phyloP scores from a whole-genome alignment of 2,797 vertebrate species.

The Sebastes cheni region DNA sequence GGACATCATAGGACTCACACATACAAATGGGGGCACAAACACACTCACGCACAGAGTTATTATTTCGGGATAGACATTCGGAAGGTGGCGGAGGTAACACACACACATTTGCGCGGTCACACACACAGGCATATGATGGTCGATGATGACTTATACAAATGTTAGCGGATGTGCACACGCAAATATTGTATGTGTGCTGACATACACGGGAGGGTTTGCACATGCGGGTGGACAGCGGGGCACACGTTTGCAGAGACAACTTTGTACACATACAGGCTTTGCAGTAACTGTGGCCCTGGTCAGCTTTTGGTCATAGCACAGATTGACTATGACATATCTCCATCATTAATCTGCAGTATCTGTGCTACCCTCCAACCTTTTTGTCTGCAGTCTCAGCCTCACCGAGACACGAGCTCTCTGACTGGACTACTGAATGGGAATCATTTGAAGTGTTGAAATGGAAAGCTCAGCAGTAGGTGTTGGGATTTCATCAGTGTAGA shows the following conservation, averaged over 20 bases:
- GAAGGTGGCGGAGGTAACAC: not conserved
- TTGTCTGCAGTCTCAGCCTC: slow-evolving; percentile 11
- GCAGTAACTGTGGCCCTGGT: slow-evolving; percentile 25
- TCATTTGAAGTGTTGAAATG: not conserved
- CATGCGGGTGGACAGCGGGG: not conserved
- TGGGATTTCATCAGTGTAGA: not conserved
- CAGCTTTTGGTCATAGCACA: slow-evolving; percentile 33
- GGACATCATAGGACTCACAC: slow-evolving; percentile 57
- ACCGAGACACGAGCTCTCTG: not conserved
- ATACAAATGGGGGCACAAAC: slow-evolving; percentile 19
- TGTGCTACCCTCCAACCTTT: slow-evolving; percentile 10
- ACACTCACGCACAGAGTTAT: slow-evolving; percentile 15
- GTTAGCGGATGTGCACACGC: not conserved
- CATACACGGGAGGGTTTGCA: slow-evolving; percentile 20
- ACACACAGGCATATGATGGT: not conserved
- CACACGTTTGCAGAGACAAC: slow-evolving; percentile 32
- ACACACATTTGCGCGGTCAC: not conserved
- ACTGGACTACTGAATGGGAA: slow-evolving; percentile 8
- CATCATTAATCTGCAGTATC: slow-evolving; percentile 46
- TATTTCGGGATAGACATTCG: slow-evolving; percentile 16
- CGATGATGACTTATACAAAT: slow-evolving; percentile 16
- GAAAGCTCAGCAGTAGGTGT: not conserved
- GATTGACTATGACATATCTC: slow-evolving; percentile 52
- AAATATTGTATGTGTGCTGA: slow-evolving; percentile 9
- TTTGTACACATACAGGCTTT: not conserved